Conservation (phyloP, 2,797 vertebrate species). For the Spondyliosoma cantharus region DNA sequence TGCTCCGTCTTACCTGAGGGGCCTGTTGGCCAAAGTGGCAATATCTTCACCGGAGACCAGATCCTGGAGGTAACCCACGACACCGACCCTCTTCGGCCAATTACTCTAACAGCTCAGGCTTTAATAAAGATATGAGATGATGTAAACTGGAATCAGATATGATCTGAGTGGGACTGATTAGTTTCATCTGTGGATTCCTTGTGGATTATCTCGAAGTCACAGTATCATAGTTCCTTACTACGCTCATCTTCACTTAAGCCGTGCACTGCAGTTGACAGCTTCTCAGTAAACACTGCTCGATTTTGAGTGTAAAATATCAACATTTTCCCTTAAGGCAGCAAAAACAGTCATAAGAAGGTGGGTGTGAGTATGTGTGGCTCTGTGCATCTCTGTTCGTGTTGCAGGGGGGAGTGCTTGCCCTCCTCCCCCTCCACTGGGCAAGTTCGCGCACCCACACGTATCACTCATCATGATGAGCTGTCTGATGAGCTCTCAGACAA, state of each 20-base stretch:
- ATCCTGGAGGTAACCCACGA: slow-evolving; percentile 89
- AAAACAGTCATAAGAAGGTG: slow-evolving; percentile 31
- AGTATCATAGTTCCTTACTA: not conserved
- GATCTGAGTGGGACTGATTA: slow-evolving; percentile 11
- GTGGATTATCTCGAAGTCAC: slow-evolving; percentile 5
- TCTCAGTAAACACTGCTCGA: slow-evolving; percentile 7
- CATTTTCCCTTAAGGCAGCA: slow-evolving; percentile 41
- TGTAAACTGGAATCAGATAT: not conserved
- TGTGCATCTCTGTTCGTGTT: slow-evolving; percentile 39
- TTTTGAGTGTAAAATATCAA: slow-evolving; percentile 13
- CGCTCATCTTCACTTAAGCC: not conserved
- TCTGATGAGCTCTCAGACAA: slow-evolving; percentile 33
- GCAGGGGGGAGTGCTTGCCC: slow-evolving; percentile 24
- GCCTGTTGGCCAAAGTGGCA: slow-evolving; percentile 90
- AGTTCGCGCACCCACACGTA: slow-evolving; percentile 55
- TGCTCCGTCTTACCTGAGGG: slow-evolving; percentile 93
- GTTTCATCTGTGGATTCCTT: slow-evolving; percentile 9
- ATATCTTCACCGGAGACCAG: slow-evolving; percentile 89
- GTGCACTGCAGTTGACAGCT: not conserved
- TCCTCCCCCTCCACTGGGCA: slow-evolving; percentile 30
- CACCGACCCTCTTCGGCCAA: not conserved
- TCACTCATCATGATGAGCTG: slow-evolving; percentile 55
- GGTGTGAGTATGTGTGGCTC: slow-evolving; percentile 24
- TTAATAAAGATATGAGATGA: slow-evolving; percentile 6
- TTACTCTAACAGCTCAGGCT: too few relatives aligned